phyloP scores from a whole-genome alignment of 2,888 invertebrate species.

The Diaperis boleti region DNA sequence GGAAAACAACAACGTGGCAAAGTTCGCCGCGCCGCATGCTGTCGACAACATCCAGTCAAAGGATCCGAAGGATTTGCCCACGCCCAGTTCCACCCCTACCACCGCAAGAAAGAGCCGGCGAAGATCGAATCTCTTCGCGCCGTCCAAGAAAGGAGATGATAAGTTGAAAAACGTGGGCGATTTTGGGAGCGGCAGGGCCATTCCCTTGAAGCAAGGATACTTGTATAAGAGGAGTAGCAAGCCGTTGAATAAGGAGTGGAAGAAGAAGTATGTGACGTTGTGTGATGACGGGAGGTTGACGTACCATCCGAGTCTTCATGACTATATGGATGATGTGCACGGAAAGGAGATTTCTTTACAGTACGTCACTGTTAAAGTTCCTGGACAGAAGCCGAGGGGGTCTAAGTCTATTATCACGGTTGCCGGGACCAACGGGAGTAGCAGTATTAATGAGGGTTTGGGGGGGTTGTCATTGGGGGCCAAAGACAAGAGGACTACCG shows the following conservation, averaged over 20 bases:
- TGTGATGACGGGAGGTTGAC: constrained; percentile 95
- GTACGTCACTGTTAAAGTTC: constrained; percentile 97
- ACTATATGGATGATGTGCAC: constrained; percentile 94
- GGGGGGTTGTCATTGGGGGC: constrained; percentile 73
- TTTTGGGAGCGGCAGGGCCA: constrained; percentile 93
- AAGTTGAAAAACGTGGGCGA: constrained; percentile 86
- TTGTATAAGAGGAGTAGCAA: constrained; percentile 97
- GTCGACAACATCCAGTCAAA: constrained; percentile 74
- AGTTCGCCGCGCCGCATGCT: constrained; percentile 70
- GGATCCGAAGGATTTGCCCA: constrained; percentile 83
- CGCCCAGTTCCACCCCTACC: constrained; percentile 95
- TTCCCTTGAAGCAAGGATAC: constrained; percentile 97
- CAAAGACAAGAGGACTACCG: constrained; percentile 73
- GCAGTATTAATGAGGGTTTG: constrained; percentile 74
- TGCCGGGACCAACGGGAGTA: constrained; percentile 63
- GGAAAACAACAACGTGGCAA: constrained; percentile 77
- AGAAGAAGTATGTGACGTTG: constrained; percentile 98
- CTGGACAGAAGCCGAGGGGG: constrained; percentile 93
- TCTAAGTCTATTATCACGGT: constrained; percentile 84
- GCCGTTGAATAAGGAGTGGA: constrained; percentile 96
- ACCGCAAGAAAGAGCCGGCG: constrained; percentile 91
- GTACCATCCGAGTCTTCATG: constrained; percentile 97
- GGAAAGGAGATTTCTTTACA: constrained; percentile 97
- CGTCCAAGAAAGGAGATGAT: constrained; percentile 85
- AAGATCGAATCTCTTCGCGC: constrained; percentile 95